Conservation (phyloP, 2,797 vertebrate genomes). For the Betta splendens region DNA sequence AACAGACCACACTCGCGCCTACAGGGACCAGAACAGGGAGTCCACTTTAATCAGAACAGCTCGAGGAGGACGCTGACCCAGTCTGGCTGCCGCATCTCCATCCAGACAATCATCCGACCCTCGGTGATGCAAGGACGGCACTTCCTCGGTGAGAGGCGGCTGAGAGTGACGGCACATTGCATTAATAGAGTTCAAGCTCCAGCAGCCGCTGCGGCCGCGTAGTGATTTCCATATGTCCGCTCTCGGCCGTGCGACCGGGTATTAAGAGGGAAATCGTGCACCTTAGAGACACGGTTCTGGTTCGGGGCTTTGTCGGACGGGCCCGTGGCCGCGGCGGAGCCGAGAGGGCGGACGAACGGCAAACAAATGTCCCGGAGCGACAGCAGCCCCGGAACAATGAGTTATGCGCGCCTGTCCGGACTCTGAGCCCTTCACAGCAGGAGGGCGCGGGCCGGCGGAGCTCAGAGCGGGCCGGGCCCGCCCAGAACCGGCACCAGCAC, state of each 20-base stretch:
- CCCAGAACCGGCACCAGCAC: slow-evolving; percentile 6
- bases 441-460: background rate
- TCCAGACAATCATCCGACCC: background rate
- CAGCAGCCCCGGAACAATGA: slow-evolving; percentile 5
- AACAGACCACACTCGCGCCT: slow-evolving; percentile 16
- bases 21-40: slow-evolving; percentile 50
- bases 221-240: slow-evolving; percentile 20
- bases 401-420: background rate
- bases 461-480: slow-evolving; percentile 12
- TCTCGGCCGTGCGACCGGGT: slow-evolving; percentile 6
- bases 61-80: slow-evolving; percentile 50
- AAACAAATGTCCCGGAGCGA: slow-evolving; percentile 1
- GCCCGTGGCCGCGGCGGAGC: slow-evolving; percentile 6
- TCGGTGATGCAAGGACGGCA: background rate
- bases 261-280: slow-evolving; percentile 8
- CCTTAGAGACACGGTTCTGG: background rate
- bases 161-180: slow-evolving; percentile 14
- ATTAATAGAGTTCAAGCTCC: slow-evolving; percentile 12
- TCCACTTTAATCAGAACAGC: slow-evolving; percentile 37
- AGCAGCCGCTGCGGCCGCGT: slow-evolving; percentile 3
- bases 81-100: slow-evolving; percentile 27
- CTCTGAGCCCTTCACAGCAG: slow-evolving; percentile 12
- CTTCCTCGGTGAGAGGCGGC: slow-evolving; percentile 6
- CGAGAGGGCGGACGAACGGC: slow-evolving; percentile 3
- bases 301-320: slow-evolving; percentile 6